These are phyloP conservation scores for Patella pellucida DNA, from an alignment of 2,888 invertebrate species.

Conservation along the genomic window DNA sequence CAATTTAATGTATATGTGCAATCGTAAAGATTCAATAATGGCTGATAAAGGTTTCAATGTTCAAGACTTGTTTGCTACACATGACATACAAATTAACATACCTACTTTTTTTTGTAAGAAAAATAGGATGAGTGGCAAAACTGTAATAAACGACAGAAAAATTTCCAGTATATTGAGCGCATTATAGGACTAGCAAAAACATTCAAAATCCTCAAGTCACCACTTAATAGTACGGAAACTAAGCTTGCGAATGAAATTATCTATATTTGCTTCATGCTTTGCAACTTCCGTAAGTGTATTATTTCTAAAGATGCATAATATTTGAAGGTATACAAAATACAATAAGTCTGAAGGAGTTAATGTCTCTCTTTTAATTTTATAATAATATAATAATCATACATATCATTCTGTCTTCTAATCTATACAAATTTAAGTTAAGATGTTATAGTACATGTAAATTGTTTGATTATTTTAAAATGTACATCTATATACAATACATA, in stretches of 20 bases:
- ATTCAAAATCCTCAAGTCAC: slow-evolving; percentile 33
- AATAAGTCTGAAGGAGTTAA: no score
- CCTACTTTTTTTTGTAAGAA: slow-evolving; percentile 43
- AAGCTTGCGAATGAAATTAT: slow-evolving; percentile 30
- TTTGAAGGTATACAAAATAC: no score
- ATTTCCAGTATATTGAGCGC: slow-evolving; percentile 42
- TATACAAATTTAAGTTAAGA: no score
- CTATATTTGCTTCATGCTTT: slow-evolving; percentile 36
- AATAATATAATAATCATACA: no score
- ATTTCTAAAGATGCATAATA: slow-evolving; percentile 9
- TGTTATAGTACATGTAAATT: no score
- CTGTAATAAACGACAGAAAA: slow-evolving; percentile 37
- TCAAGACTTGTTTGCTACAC: slow-evolving; percentile 38
- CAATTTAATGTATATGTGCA: slow-evolving; percentile 23
- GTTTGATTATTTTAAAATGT: no score
- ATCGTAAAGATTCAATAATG: slow-evolving; percentile 37
- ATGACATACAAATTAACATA: slow-evolving; percentile 37
- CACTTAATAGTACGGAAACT: slow-evolving; percentile 24
- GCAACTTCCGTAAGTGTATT: slow-evolving; percentile 27
- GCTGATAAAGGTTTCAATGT: slow-evolving; percentile 24
- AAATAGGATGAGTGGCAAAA: slow-evolving; percentile 36
- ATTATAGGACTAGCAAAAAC: slow-evolving; percentile 41
- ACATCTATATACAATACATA: no score
- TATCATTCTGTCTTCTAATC: no score
- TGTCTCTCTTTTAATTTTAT: no score